Percentiles rank a stretch among this genome's conserved stretches.
phyloP scores from a whole-genome alignment of 2,888 invertebrate species.

The Xestia rhomboidea region DNA sequence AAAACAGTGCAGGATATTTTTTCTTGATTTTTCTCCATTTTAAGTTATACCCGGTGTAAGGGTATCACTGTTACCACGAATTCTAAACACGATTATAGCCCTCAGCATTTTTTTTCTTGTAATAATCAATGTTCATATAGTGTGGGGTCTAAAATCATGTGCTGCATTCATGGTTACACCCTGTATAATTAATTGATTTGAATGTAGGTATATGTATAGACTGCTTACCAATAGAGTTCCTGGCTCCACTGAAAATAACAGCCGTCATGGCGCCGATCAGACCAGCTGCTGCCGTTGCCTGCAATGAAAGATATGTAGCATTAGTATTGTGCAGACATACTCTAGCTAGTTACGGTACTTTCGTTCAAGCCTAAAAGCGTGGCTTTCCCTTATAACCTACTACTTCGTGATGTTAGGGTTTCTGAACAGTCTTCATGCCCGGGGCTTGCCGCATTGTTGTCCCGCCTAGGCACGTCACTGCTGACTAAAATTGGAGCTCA shows the following conservation, averaged over 20 bases:
- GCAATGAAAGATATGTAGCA: conserved; percentile 31
- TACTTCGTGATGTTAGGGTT: no score
- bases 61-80: not conserved
- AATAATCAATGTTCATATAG: not conserved
- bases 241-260: conserved; percentile 95
- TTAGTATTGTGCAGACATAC: not conserved
- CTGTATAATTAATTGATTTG: not conserved
- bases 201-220: not conserved
- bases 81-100: not conserved
- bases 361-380: no score
- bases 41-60: not conserved
- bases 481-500: no score
- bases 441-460: no score
- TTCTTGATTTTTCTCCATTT: not conserved
- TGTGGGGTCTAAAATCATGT: not conserved
- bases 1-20: no score
- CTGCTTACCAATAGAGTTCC: conserved; percentile 93
- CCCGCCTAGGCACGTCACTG: no score
- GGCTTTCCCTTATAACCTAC: no score
- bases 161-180: not conserved
- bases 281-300: conserved; percentile 96
- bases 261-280: conserved; percentile 97
- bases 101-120: no score
- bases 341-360: no score
- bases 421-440: no score